Evolutionary conservation across 2,113 vertebrate species (phyloP).

Genomic region (Mugil cephalus): DNA sequence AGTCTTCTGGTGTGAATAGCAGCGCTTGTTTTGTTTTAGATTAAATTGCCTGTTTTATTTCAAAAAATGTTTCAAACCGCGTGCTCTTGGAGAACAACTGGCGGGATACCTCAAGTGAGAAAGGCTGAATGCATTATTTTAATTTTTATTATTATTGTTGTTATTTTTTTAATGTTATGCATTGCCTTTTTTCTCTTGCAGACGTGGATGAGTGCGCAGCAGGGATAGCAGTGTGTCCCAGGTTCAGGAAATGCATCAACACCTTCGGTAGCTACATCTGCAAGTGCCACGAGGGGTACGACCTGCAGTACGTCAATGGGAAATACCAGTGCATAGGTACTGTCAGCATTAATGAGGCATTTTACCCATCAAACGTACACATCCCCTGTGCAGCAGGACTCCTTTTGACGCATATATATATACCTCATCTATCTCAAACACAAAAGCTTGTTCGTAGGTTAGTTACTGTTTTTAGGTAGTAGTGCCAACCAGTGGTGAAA

Average conservation of each 20-base stretch:
- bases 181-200: slow-evolving; percentile 63
- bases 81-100: not conserved
- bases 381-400: too few relatives aligned
- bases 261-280: slow-evolving; percentile 99
- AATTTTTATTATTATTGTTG: slow-evolving; percentile 12
- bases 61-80: not conserved
- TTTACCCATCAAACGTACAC: too few relatives aligned
- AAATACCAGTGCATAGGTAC: slow-evolving; percentile 98
- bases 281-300: slow-evolving; percentile 94
- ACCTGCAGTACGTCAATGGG: slow-evolving; percentile 93
- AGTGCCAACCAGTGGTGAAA: too few relatives aligned
- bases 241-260: slow-evolving; percentile 94
- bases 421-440: too few relatives aligned
- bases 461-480: too few relatives aligned
- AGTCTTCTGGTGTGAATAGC: slow-evolving; percentile 17
- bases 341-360: too few relatives aligned
- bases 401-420: too few relatives aligned
- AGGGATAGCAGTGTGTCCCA: slow-evolving; percentile 90
- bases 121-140: slow-evolving; percentile 3
- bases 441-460: too few relatives aligned
- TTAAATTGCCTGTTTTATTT: not conserved
- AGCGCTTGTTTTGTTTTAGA: slow-evolving; percentile 46
- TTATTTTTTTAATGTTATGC: not conserved
- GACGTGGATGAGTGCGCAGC: slow-evolving; percentile 94
- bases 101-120: not conserved